Conservation (phyloP, 2,888 invertebrate genomes). For the Hypomecis atomaria region DNA sequence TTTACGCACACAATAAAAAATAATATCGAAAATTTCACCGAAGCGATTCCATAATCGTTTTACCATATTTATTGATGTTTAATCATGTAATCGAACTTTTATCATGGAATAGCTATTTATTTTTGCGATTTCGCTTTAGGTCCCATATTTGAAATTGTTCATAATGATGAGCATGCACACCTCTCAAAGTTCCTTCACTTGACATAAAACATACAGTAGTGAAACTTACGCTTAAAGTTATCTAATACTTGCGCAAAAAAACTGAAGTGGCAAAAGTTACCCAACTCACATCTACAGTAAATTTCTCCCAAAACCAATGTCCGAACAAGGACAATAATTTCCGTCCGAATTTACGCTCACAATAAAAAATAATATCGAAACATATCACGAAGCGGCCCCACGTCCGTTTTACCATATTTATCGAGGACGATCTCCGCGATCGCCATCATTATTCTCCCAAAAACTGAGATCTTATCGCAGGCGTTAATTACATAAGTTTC, state of each 20-base stretch:
- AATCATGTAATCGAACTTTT: too few relatives aligned
- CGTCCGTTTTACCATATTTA: constrained; percentile 18
- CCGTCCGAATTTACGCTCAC: background rate
- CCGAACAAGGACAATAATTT: background rate
- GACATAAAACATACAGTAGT: too few relatives aligned
- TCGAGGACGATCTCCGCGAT: constrained; percentile 4
- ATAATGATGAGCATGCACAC: too few relatives aligned
- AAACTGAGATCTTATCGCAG: constrained; percentile 13
- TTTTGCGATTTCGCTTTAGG: too few relatives aligned
- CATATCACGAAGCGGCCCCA: constrained; percentile 5
- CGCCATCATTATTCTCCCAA: constrained; percentile 4
- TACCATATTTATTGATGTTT: constrained; percentile 14
- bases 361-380: constrained; percentile 11
- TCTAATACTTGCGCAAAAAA: too few relatives aligned
- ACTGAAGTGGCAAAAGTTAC: too few relatives aligned
- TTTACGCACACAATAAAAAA: constrained; percentile 8
- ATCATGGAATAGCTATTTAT: too few relatives aligned
- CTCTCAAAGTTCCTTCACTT: too few relatives aligned
- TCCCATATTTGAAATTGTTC: too few relatives aligned
- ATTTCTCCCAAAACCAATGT: too few relatives aligned
- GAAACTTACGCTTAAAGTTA: too few relatives aligned
- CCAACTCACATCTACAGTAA: too few relatives aligned
- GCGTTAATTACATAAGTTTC: constrained; percentile 20
- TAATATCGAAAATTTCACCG: constrained; percentile 6
- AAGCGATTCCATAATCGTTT: constrained; percentile 7